Evolutionary conservation across 2,113 vertebrate species (phyloP).

Genomic region (Melanotaenia duboulayi): DNA sequence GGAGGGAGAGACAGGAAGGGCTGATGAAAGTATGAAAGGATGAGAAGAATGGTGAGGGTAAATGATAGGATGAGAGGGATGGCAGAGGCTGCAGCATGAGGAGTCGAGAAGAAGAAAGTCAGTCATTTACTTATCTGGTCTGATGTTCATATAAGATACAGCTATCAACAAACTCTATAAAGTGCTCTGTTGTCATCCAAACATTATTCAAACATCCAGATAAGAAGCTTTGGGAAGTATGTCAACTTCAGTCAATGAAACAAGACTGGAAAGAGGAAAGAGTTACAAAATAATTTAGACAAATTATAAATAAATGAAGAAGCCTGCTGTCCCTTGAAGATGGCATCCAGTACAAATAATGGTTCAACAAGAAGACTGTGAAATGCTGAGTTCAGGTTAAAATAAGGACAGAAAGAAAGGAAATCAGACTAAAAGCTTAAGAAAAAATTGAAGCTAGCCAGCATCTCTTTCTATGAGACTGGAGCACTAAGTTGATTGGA

Average conservation of each 20-base stretch:
- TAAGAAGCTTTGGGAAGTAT: background rate
- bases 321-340: no score
- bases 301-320: no score
- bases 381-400: no score
- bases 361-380: no score
- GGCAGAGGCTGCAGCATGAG: background rate
- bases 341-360: no score
- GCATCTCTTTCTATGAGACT: no score
- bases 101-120: background rate
- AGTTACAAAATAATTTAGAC: no score
- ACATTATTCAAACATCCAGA: background rate
- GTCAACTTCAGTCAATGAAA: no score
- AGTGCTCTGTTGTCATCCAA: background rate
- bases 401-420: background rate
- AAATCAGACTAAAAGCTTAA: no score
- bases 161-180: background rate
- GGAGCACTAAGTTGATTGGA: no score
- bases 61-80: slow-evolving; percentile 19
- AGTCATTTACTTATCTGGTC: slow-evolving; percentile 5
- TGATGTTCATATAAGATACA: background rate
- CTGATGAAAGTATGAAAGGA: slow-evolving; percentile 10
- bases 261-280: no score
- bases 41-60: slow-evolving; percentile 18
- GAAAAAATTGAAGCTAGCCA: no score
- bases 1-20: slow-evolving; percentile 19